Evolutionary conservation across 2,888 invertebrate genomes (phyloP), one percentile per base, ranked within the genome.

Genomic region (Arenicola marina): DNA sequence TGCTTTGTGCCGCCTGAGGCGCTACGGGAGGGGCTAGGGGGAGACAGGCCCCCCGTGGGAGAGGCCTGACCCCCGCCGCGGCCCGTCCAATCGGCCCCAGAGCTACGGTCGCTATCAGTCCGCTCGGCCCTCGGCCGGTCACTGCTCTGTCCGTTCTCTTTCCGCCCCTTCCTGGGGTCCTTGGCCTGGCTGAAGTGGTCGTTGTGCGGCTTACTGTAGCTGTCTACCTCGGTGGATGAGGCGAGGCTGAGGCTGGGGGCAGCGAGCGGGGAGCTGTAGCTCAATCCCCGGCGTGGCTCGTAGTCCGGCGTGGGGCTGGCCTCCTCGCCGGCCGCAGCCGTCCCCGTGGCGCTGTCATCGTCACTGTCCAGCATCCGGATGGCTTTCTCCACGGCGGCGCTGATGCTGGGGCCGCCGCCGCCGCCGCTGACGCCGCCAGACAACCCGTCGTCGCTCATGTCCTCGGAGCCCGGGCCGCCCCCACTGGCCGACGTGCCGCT

Each of bases 181-280:
- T 58, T 51, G 26, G 59, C 21, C 38, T 64, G 58, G 34, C 56
- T 51, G 46, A 43, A 58, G 7, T 34, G 33, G 15, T 53, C 28
- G 32, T 65, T 65, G 31, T 72, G 66, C 2, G 77, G 77, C 38
- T 76, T 67, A 61, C 76, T 78, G 59, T 82, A 81, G 24, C 72
- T 70, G 32, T 67, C 65, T n/a, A 32, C 29, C 21, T 7, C 32
- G 26, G 31, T 60, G 28, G 72, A 72, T 11, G 66, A 62, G 43
- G 68, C 68, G 33, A 71, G 72, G 59, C 71, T 72, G 29, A 75
- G 73, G n/a, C 68, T 66, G 7, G 21, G 28, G 26, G 43, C 66
- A 48, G 77, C 78, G 26, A 82, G 68, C 3, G 83, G 81, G 11
- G 81, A 81, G 63, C 75, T 78, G 61, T 80, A 80, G 45, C 82